These are phyloP conservation scores for Benitochromis conjunctus DNA, from an alignment of 2,113 vertebrate species.

Conservation along the genomic window DNA sequence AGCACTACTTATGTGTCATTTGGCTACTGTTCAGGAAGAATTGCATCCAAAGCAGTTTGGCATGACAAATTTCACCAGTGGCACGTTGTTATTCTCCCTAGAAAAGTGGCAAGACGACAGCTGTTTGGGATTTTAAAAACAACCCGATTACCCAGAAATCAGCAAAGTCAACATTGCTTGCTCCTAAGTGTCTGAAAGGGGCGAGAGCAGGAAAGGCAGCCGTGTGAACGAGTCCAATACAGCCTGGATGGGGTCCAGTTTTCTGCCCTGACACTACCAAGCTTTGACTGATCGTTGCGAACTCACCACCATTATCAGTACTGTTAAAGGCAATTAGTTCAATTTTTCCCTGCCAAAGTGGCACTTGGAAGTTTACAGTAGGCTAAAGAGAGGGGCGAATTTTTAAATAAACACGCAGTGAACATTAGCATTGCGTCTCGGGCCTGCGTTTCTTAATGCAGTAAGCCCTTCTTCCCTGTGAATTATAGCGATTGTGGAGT, in stretches of 20 bases:
- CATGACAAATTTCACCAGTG: neutral
- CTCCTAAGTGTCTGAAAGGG: neutral
- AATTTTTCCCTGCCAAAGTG: neutral
- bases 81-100: neutral
- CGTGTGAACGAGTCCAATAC: neutral
- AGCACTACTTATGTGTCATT: constrained; percentile 16
- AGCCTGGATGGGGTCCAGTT: neutral
- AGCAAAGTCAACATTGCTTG: neutral
- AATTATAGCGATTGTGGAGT: neutral
- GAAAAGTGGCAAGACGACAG: neutral
- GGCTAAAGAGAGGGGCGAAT: neutral
- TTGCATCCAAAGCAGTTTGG: neutral
- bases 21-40: constrained; percentile 19
- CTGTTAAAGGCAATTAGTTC: neutral
- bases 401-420: constrained; percentile 4
- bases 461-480: neutral
- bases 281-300: neutral
- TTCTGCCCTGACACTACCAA: neutral
- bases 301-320: neutral
- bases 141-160: neutral
- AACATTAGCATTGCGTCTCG: neutral
- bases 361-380: constrained; percentile 2
- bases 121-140: neutral
- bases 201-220: neutral
- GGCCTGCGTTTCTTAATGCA: neutral